These are phyloP conservation scores for Stenotaenia linearis DNA, from an alignment of 2,888 invertebrate species.

Conservation along the genomic window DNA sequence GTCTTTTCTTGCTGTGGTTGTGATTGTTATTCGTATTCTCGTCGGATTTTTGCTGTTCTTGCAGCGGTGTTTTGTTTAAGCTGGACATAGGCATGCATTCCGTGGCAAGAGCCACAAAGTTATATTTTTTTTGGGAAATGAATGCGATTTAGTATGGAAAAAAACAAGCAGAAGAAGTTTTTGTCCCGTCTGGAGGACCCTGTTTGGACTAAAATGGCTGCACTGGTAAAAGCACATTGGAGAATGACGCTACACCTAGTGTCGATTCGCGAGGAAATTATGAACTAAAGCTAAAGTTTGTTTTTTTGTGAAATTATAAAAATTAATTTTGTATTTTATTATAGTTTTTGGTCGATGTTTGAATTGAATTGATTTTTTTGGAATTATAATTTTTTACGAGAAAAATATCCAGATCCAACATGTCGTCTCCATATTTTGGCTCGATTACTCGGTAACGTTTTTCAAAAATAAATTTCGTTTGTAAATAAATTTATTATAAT, in stretches of 20 bases:
- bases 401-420: no score
- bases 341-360: no score
- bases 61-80: conserved; percentile 44
- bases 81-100: conserved; percentile 49
- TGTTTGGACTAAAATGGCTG: neutral
- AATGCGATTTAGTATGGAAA: neutral
- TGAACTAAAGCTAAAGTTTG: neutral
- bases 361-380: no score
- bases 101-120: conserved; percentile 28
- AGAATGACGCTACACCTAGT: neutral
- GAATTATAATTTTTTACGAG: no score
- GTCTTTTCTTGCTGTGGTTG: conserved; percentile 36
- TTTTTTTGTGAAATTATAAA: neutral
- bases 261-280: neutral
- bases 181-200: neutral
- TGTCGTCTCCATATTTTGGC: no score
- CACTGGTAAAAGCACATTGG: neutral
- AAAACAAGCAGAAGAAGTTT: neutral
- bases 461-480: no score
- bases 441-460: no score
- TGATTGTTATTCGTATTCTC: conserved; percentile 42
- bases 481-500: no score
- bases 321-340: neutral
- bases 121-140: neutral
- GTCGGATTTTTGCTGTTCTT: conserved; percentile 44